Percentiles rank a stretch among this genome's conserved stretches.
These are phyloP conservation scores for Crotophaga sulcirostris DNA, from an alignment of 2,113 vertebrate genomes.

Conservation along the genomic window DNA sequence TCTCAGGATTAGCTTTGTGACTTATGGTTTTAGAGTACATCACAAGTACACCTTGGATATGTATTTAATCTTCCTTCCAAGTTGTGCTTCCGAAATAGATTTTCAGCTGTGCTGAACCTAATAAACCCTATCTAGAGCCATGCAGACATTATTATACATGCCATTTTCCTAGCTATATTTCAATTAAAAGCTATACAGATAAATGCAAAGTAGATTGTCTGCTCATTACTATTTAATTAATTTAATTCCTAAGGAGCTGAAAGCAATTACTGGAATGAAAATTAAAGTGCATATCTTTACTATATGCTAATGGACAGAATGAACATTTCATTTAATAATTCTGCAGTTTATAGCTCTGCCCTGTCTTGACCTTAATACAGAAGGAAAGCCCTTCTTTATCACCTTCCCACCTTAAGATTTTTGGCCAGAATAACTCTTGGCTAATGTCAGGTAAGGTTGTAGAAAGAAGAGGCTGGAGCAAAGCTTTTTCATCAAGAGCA, in stretches of 20 bases:
- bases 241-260: background rate
- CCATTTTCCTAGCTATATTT: background rate
- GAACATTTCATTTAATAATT: background rate
- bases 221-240: background rate
- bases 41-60: background rate
- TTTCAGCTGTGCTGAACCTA: background rate
- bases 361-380: background rate
- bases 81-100: background rate
- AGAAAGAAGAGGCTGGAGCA: background rate
- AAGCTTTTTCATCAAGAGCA: background rate
- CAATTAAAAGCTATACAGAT: background rate
- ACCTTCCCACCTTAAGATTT: background rate
- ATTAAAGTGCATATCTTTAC: background rate
- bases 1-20: background rate
- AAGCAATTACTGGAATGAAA: background rate
- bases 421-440: background rate
- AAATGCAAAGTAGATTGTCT: background rate
- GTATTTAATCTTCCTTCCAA: background rate
- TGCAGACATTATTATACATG: background rate
- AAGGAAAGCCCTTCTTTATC: background rate
- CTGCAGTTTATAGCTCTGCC: background rate
- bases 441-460: background rate
- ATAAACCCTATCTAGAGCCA: background rate
- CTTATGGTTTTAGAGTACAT: background rate
- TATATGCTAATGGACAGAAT: background rate